Evolutionary conservation across 2,797 vertebrate species (phyloP).

Genomic region (Typhlichthys subterraneus): DNA sequence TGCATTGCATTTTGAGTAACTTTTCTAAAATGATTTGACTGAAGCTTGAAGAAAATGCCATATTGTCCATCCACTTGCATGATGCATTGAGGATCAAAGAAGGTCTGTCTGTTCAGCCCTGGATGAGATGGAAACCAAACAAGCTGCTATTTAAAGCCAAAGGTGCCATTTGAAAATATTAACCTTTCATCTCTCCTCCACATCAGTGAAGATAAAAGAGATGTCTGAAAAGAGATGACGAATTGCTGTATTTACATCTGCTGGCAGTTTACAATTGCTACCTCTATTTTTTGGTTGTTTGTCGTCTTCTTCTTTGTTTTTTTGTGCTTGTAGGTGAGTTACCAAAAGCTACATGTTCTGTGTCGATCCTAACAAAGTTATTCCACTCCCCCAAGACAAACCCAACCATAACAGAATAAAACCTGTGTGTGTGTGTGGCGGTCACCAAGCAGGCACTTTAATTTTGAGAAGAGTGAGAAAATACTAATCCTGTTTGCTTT

Average conservation of each 20-base stretch:
- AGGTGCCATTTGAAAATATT: slow-evolving; percentile 61
- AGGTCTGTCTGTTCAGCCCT: slow-evolving; percentile 30
- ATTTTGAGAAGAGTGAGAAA: no score
- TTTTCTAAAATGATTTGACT: no score
- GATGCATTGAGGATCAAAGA: slow-evolving; percentile 25
- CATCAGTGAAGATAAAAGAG: slow-evolving; percentile 53
- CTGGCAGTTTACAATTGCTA: slow-evolving; percentile 25
- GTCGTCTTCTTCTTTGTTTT: slow-evolving; percentile 32
- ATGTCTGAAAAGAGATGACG: slow-evolving; percentile 46
- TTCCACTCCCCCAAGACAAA: slow-evolving; percentile 45
- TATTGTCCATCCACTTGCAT: no score
- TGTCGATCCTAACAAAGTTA: slow-evolving; percentile 74
- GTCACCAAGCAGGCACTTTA: no score
- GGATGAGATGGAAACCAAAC: slow-evolving; percentile 21
- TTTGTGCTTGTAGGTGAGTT: slow-evolving; percentile 43
- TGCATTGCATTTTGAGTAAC: no score
- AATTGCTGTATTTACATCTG: slow-evolving; percentile 63
- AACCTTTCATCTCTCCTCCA: slow-evolving; percentile 66
- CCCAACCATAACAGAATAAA: slow-evolving; percentile 49
- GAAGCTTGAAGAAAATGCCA: no score
- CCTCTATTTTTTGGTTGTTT: slow-evolving; percentile 45
- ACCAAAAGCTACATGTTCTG: slow-evolving; percentile 46
- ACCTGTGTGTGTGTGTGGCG: slow-evolving; percentile 19
- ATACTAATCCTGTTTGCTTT: no score
- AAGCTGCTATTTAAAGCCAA: slow-evolving; percentile 41